A percentile compares a stretch with the other conserved stretches of the same genome.
Conservation (phyloP, 23 tunicate genomes). For the Phallusia fumigata region DNA sequence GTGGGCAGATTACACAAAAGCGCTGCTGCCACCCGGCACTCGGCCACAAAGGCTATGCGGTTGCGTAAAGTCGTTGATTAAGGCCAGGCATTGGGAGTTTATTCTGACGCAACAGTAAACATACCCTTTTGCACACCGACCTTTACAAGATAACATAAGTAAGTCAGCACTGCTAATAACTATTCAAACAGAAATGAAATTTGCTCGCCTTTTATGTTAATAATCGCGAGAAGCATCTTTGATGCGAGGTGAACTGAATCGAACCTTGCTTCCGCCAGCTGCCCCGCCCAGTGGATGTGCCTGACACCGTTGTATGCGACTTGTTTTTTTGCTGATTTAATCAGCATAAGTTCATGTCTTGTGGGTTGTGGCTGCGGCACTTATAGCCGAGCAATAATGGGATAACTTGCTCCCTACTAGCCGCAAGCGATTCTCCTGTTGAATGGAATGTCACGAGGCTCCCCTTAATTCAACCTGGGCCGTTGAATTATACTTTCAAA, state of each 20-base stretch:
- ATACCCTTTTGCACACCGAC: neutral
- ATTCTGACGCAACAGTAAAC: neutral
- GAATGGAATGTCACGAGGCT: too few relatives aligned
- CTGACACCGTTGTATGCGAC: neutral
- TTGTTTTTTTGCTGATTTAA: neutral
- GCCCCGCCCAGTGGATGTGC: too few relatives aligned
- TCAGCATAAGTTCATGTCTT: conserved; percentile 5
- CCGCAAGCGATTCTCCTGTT: neutral
- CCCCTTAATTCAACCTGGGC: too few relatives aligned
- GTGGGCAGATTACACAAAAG: conserved; percentile 4
- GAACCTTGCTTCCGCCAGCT: neutral
- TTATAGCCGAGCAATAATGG: neutral
- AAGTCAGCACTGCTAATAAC: neutral
- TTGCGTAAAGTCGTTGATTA: neutral
- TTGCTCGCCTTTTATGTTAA: neutral
- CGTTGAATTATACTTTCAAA: too few relatives aligned
- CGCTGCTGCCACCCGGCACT: neutral
- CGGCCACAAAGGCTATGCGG: neutral
- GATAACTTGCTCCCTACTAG: neutral
- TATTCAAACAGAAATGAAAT: neutral
- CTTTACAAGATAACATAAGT: neutral
- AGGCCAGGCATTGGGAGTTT: neutral
- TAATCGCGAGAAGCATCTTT: neutral
- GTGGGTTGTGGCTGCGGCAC: neutral
- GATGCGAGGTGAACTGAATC: neutral